Evolutionary conservation across 2,797 vertebrate species (phyloP), one percentile per base, ranked within the genome.

Genomic region (Craterocephalus amniculus): DNA sequence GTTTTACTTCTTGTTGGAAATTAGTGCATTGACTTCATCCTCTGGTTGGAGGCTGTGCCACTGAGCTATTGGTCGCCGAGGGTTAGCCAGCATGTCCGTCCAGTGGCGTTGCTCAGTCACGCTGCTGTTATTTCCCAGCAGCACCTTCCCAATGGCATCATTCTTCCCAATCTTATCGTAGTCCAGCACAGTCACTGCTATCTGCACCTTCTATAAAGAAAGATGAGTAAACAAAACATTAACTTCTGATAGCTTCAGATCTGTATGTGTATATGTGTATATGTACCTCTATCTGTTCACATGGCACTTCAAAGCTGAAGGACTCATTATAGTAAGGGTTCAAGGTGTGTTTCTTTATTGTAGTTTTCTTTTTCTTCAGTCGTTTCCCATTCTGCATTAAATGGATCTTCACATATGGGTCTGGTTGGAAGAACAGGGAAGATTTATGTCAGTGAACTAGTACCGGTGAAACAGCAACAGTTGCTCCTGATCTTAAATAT

Each of bases 81-180:
- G 98, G 80, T 97, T 99, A 74, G 97, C 96, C 93, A 99, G 76
- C 97, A 99, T 99, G 88, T 99, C 98, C 72, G 95, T 95, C 98
- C 98, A 99, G 34, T 99, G 98, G 56, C 96, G 93, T 61, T 97
- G 95, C 94, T 99, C 97, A 0, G 96, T 97, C 0, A 96, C 98
- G 0, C 94, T 93, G 93, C 96, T 95, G 83, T 95, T 96, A 80
- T 92, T 88, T 56, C 98, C 97, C 84, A 99, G 93, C 89, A 98
- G 94, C 76, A 99, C 93, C 83, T 99, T 99, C 75, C 98, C 98
- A 54, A 99, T 99, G 89, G 97, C 97, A 74, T 99, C 98, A 0
- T 99, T 99, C 94, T 99, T 99, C 84, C 98, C 98, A 79, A 99
- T 99, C 95, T 99, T 99, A 94, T 99, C 98, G 88, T 99, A 99